A percentile compares a stretch with the other conserved stretches of the same genome.
Evolutionary conservation across 2,888 invertebrate species (phyloP).

Genomic region (Petrophora chlorosata): DNA sequence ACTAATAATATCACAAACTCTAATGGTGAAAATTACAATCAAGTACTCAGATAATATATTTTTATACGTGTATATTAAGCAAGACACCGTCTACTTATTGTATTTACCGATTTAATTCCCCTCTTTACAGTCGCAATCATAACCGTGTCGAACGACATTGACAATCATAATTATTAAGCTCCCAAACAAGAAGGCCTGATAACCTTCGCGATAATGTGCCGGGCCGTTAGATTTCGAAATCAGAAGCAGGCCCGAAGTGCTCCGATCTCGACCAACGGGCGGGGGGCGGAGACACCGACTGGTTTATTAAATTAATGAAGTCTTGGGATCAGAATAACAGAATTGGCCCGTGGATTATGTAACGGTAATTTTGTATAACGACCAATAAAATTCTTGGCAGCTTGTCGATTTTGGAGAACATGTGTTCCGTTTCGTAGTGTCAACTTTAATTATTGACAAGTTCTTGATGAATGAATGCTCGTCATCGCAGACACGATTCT

Average conservation of each 20-base stretch:
- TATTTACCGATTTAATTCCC: background rate
- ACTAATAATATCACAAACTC: too few species aligned
- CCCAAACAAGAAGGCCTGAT: conserved; percentile 17
- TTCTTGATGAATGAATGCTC: conserved; percentile 21
- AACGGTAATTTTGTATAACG: conserved; percentile 37
- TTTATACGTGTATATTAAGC: too few species aligned
- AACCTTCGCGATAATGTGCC: conserved; percentile 20
- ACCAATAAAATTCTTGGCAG: conserved; percentile 19
- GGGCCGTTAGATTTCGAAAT: conserved; percentile 37
- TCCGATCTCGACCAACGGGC: conserved; percentile 24
- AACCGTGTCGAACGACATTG: conserved; percentile 8
- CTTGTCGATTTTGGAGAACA: conserved; percentile 22
- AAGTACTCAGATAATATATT: too few species aligned
- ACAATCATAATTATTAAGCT: conserved; percentile 19
- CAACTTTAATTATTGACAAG: conserved; percentile 9
- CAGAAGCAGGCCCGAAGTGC: conserved; percentile 22
- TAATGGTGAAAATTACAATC: too few species aligned
- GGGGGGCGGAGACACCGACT: conserved; percentile 21
- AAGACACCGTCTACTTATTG: too few species aligned
- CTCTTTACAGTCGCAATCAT: background rate
- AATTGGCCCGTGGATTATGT: conserved; percentile 32
- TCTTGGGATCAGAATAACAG: conserved; percentile 20
- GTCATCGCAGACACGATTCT: too few species aligned
- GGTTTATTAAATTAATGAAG: conserved; percentile 39
- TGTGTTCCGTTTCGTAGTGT: conserved; percentile 25